Evolutionary conservation across 2,113 vertebrate genomes (phyloP).

Genomic region (Zeus faber): DNA sequence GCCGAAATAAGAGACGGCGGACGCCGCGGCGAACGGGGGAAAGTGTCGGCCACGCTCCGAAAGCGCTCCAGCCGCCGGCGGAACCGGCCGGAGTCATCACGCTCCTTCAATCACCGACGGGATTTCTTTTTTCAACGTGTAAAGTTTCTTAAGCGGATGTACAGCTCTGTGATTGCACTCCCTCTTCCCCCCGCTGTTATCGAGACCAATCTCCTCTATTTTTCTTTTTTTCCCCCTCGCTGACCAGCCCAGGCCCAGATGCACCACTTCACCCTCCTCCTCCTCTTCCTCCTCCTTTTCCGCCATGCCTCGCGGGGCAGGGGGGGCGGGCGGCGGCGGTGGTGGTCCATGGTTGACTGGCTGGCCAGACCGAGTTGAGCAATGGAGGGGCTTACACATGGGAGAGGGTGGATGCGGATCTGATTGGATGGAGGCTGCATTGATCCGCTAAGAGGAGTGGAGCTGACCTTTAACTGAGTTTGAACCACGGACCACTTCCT

Average conservation of each 20-base stretch:
- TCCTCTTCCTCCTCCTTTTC: slow-evolving; percentile 16
- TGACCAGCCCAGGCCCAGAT: not conserved
- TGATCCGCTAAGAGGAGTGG: slow-evolving; percentile 48
- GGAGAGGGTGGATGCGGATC: slow-evolving; percentile 29
- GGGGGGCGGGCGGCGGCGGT: no score
- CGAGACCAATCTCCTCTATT: not conserved
- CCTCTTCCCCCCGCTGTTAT: not conserved
- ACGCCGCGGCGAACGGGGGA: no score
- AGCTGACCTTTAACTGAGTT: slow-evolving; percentile 52
- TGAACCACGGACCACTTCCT: slow-evolving; percentile 17
- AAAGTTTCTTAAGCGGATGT: not conserved
- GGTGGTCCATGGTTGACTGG: slow-evolving; percentile 51
- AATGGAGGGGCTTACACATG: slow-evolving; percentile 20
- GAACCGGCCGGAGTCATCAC: no score
- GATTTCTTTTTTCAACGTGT: no score
- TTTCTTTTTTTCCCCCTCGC: not conserved
- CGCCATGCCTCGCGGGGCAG: slow-evolving; percentile 34
- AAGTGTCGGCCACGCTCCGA: no score
- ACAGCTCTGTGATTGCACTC: not conserved
- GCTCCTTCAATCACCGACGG: no score
- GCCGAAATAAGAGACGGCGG: no score
- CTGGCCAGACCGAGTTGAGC: slow-evolving; percentile 25
- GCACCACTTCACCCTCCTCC: not conserved
- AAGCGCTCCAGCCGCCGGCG: no score
- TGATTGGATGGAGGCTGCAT: slow-evolving; percentile 42